Evolutionary conservation across 2,888 invertebrate genomes (phyloP).

Genomic region (Tenthredo distinguenda): DNA sequence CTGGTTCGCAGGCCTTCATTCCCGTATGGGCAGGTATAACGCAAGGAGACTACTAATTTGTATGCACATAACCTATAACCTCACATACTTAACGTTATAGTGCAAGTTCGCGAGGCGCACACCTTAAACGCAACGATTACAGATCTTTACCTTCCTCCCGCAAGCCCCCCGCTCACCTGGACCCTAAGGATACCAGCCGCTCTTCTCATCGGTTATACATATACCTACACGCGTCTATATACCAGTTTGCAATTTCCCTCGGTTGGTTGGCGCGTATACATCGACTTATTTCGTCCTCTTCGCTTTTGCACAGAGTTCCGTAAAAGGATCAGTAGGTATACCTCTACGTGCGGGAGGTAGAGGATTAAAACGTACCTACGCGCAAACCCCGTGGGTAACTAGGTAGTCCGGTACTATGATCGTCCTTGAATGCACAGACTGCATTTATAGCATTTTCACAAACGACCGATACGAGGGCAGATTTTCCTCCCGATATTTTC

Average conservation of each 20-base stretch:
- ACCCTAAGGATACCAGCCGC: constrained; percentile 16
- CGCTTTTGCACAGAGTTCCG: constrained; percentile 43
- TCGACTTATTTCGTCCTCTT: constrained; percentile 42
- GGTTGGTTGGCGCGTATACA: background rate
- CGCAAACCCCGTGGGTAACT: background rate
- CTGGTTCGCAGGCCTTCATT: background rate
- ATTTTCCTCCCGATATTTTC: constrained; percentile 14
- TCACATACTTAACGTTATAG: constrained; percentile 43
- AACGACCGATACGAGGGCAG: background rate
- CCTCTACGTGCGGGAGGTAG: constrained; percentile 2
- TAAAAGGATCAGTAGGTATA: constrained; percentile 37
- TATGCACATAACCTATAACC: constrained; percentile 51
- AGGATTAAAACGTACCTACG: constrained; percentile 45
- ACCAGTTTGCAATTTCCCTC: constrained; percentile 45
- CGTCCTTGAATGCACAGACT: background rate
- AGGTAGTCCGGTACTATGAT: background rate
- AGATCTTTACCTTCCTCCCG: constrained; percentile 31
- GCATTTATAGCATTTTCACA: background rate
- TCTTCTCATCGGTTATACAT: background rate
- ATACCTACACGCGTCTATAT: constrained; percentile 1
- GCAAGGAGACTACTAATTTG: constrained; percentile 44
- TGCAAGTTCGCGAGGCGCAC: constrained; percentile 47
- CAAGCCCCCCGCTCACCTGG: background rate
- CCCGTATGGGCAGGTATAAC: background rate
- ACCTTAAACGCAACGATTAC: constrained; percentile 54